These are phyloP conservation scores for Listronotus oregonensis DNA, from an alignment of 1,140 invertebrate species.

Conservation along the genomic window DNA sequence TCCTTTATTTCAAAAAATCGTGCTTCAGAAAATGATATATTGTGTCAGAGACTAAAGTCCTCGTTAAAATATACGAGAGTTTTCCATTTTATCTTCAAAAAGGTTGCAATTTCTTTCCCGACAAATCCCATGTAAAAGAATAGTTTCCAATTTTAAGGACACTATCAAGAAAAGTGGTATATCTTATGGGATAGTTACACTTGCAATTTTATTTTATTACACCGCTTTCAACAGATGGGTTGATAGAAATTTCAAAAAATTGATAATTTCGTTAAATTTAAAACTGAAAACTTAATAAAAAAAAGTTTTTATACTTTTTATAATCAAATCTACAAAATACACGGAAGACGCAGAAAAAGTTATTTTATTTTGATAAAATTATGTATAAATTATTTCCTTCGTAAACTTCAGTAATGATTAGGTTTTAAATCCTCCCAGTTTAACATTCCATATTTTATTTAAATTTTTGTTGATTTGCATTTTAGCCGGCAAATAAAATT, in stretches of 20 bases:
- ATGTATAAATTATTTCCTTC: no score
- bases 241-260: neutral
- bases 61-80: slow-evolving; percentile 40
- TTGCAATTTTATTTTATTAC: slow-evolving; percentile 30
- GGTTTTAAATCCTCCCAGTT: no score
- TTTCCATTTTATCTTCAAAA: slow-evolving; percentile 39
- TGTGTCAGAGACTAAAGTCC: slow-evolving; percentile 36
- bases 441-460: no score
- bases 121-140: slow-evolving; percentile 39
- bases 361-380: no score
- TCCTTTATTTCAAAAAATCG: slow-evolving; percentile 33
- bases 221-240: slow-evolving; percentile 14
- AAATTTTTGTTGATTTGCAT: no score
- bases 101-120: slow-evolving; percentile 35
- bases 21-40: slow-evolving; percentile 37
- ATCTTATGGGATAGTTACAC: slow-evolving; percentile 30
- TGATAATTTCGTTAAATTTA: neutral
- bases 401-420: no score
- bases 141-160: slow-evolving; percentile 40
- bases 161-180: slow-evolving; percentile 31
- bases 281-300: no score
- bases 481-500: no score
- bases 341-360: no score
- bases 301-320: no score
- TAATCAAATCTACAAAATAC: no score